phyloP scores from a whole-genome alignment of 2,113 vertebrate genomes.

The Macroglossus sobrinus region DNA sequence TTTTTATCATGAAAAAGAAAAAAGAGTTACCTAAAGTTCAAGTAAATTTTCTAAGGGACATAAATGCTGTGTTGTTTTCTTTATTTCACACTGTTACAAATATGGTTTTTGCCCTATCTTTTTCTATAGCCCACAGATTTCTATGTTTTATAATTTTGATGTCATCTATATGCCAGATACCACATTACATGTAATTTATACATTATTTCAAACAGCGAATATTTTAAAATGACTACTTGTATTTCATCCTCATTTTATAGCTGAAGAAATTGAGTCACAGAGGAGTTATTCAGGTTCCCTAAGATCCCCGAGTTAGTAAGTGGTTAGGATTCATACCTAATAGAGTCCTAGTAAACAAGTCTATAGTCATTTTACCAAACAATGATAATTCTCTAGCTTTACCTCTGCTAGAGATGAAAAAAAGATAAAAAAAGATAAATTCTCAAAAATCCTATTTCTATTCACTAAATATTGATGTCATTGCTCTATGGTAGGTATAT shows the following conservation, averaged over 20 bases:
- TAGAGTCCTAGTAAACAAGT: neutral
- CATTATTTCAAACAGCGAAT: neutral
- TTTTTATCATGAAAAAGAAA: constrained; percentile 1
- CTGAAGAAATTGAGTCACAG: neutral
- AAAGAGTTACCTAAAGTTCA: neutral
- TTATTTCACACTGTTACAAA: neutral
- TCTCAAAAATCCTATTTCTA: neutral
- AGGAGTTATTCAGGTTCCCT: neutral
- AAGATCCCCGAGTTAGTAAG: neutral
- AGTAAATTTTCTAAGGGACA: neutral
- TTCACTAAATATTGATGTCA: neutral
- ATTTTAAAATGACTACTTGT: neutral
- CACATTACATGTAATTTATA: neutral
- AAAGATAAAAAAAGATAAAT: neutral
- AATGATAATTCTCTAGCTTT: neutral
- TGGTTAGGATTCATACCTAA: neutral
- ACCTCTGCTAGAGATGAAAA: neutral
- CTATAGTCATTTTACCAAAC: neutral
- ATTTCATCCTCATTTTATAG: neutral
- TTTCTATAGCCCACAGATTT: neutral
- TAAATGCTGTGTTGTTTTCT: neutral
- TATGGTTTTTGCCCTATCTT: neutral
- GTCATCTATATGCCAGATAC: neutral
- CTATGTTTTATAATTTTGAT: neutral
- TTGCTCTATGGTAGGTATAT: neutral